Conservation (phyloP, 2,888 invertebrate genomes). For the Pseudococcus longispinus region DNA sequence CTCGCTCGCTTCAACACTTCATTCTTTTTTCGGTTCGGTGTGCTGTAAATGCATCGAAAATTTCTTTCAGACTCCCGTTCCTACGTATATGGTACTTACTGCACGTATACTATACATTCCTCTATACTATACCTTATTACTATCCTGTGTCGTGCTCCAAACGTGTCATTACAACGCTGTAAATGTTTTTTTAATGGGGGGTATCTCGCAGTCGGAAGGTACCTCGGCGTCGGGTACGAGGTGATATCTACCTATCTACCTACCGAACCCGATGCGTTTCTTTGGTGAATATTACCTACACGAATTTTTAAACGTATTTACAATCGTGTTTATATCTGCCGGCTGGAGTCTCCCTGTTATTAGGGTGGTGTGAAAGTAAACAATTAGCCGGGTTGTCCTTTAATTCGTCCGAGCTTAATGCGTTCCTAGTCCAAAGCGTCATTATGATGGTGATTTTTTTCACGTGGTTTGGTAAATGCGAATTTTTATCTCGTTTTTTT, state of each 20-base stretch:
- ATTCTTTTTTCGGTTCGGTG: neutral
- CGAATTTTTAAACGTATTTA: neutral
- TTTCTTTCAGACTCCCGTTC: neutral
- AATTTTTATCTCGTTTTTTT: too few species aligned
- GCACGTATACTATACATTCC: neutral
- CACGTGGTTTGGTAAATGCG: too few species aligned
- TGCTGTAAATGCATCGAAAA: conserved; percentile 23
- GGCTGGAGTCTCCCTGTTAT: neutral
- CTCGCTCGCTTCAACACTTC: neutral
- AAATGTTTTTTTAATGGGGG: conserved; percentile 44
- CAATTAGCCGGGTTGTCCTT: neutral
- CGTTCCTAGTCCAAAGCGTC: too few species aligned
- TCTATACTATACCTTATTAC: conserved; percentile 28
- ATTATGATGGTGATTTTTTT: too few species aligned
- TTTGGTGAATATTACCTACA: neutral
- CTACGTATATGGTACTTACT: neutral
- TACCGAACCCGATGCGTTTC: neutral
- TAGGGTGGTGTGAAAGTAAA: conserved; percentile 5
- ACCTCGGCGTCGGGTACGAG: neutral
- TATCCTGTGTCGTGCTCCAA: neutral
- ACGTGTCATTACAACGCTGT: conserved; percentile 36
- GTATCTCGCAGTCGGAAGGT: neutral
- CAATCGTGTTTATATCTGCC: neutral
- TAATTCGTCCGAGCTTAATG: neutral
- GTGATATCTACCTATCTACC: neutral